Conservation (phyloP, 2,797 vertebrate genomes). For the Gymnopithys bicolor region DNA sequence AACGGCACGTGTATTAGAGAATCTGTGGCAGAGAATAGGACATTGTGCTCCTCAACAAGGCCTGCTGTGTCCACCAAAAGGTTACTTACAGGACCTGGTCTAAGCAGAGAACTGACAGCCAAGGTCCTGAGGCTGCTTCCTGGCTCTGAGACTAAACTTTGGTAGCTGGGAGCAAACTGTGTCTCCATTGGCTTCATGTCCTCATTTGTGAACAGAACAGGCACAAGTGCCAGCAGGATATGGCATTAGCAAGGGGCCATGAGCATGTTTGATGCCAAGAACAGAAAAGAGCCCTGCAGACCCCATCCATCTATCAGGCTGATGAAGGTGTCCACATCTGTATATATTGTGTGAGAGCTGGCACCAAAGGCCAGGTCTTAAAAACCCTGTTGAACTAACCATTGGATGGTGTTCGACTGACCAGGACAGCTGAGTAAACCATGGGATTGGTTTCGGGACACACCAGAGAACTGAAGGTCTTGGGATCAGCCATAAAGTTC, state of each 20-base stretch:
- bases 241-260: fast-evolving
- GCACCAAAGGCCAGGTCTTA: fast-evolving
- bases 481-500: fast-evolving
- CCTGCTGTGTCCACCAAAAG: neutral
- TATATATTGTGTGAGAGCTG: fast-evolving
- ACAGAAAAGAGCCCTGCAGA: neutral
- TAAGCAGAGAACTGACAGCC: neutral
- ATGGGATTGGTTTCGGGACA: neutral
- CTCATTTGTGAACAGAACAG: neutral
- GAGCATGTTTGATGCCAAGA: fast-evolving
- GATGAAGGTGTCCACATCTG: fast-evolving
- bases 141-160: neutral
- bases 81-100: neutral
- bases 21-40: neutral
- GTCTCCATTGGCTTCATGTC: neutral
- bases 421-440: neutral
- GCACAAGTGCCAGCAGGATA: neutral
- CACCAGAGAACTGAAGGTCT: neutral
- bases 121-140: neutral
- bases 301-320: neutral
- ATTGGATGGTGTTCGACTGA: fast-evolving
- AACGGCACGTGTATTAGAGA: neutral
- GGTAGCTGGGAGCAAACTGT: fast-evolving
- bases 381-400: neutral
- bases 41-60: neutral